These are phyloP conservation scores for Laupala kohalensis DNA, from an alignment of 1,140 invertebrate species.

Conservation along the genomic window DNA sequence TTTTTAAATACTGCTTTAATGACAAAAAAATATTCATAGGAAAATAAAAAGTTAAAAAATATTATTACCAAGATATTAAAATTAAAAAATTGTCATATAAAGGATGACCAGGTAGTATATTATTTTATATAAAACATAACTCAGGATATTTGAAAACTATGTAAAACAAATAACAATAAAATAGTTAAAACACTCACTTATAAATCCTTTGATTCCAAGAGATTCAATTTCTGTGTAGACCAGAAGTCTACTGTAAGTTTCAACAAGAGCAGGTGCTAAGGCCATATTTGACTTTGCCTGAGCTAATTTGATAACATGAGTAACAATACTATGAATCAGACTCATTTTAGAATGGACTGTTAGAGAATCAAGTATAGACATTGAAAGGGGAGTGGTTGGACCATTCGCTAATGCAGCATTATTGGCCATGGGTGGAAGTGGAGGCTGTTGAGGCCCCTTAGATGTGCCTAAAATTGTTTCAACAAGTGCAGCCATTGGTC, in stretches of 20 bases:
- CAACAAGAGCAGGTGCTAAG: conserved; percentile 79
- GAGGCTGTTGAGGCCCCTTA: conserved; percentile 35
- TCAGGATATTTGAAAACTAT: neutral
- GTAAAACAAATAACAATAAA: conserved; percentile 5
- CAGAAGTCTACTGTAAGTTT: conserved; percentile 84
- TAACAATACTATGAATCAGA: conserved; percentile 86
- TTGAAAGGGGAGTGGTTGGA: conserved; percentile 74
- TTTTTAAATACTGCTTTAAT: neutral
- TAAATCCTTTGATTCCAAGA: conserved; percentile 90
- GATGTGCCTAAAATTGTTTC: conserved; percentile 75
- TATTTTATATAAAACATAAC: neutral
- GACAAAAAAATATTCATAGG: neutral
- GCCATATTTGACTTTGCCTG: conserved; percentile 71
- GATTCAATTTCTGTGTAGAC: conserved; percentile 96
- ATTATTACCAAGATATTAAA: neutral
- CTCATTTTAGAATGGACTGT: conserved; percentile 97
- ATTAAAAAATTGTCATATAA: neutral
- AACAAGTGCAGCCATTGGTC: conserved; percentile 77
- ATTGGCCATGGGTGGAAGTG: conserved; percentile 30
- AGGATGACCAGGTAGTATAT: conserved; percentile 4
- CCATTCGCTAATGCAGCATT: conserved; percentile 35
- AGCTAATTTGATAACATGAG: conserved; percentile 75
- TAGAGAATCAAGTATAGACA: conserved; percentile 86
- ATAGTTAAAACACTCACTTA: conserved; percentile 51
- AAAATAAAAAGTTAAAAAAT: neutral